phyloP scores from a whole-genome alignment of 1,140 invertebrate genomes.

The Zaprionus ornatus region DNA sequence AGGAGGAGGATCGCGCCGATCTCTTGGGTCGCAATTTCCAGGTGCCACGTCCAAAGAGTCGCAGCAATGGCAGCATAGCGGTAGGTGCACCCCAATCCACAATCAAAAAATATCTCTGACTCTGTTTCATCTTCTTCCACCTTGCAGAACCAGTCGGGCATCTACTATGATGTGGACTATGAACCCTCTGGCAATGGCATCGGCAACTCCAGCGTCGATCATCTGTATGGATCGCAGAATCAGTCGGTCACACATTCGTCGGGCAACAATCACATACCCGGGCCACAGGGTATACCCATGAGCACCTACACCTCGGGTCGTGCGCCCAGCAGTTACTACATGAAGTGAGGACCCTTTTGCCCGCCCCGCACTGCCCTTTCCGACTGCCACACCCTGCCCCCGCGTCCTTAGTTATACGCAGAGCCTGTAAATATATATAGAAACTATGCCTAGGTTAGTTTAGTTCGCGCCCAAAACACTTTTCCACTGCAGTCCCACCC shows the following conservation, averaged over 20 bases:
- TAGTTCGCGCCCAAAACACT: conserved; percentile 57
- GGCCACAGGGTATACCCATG: conserved; percentile 87
- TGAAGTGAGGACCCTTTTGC: conserved; percentile 63
- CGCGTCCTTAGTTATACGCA: conserved; percentile 5
- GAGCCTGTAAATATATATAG: conserved; percentile 63
- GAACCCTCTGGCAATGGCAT: conserved; percentile 87
- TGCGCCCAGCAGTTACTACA: conserved; percentile 82
- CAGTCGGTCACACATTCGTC: conserved; percentile 72
- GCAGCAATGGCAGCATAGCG: conserved; percentile 88
- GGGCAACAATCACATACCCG: conserved; percentile 84
- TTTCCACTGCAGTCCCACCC: conserved; percentile 73
- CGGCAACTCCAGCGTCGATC: conserved; percentile 75
- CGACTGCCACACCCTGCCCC: conserved; percentile 1
- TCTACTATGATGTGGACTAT: conserved; percentile 94
- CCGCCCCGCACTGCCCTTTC: neutral
- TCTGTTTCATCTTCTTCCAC: conserved; percentile 21
- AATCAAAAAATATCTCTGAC: neutral
- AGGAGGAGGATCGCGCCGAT: conserved; percentile 90
- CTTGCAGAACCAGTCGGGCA: conserved; percentile 91
- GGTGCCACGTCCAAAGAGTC: conserved; percentile 91
- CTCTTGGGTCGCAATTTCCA: conserved; percentile 87
- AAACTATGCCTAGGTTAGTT: conserved; percentile 40
- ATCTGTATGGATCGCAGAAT: conserved; percentile 79
- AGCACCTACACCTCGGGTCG: conserved; percentile 87
- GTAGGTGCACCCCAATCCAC: conserved; percentile 84